phyloP scores from a whole-genome alignment of 2,113 vertebrate species.

The Percina caprodes region DNA sequence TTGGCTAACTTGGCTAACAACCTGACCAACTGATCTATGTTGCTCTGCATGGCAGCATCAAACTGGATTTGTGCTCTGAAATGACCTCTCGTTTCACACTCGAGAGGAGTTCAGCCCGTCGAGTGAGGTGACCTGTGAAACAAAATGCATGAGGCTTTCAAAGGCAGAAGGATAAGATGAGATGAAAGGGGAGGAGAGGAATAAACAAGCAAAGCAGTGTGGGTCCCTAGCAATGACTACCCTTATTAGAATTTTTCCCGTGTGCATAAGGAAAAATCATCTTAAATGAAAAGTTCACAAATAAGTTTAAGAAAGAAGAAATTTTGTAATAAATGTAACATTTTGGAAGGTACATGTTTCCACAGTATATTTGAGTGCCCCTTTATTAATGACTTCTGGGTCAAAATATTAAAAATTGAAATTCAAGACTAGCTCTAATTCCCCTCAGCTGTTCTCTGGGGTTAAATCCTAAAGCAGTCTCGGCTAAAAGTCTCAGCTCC shows the following conservation, averaged over 20 bases:
- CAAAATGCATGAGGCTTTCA: conserved; percentile 45
- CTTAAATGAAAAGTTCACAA: neutral
- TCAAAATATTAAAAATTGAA: too few relatives aligned
- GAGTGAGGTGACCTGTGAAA: conserved; percentile 56
- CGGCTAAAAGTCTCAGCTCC: too few relatives aligned
- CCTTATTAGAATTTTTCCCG: neutral
- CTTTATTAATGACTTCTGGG: too few relatives aligned
- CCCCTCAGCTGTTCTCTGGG: too few relatives aligned
- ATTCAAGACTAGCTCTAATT: too few relatives aligned
- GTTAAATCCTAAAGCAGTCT: too few relatives aligned
- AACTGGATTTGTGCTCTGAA: conserved; percentile 53
- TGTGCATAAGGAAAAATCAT: neutral
- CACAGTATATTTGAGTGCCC: too few relatives aligned
- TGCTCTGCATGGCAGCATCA: conserved; percentile 35
- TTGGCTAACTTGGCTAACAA: conserved; percentile 50
- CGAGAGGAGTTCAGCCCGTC: conserved; percentile 19
- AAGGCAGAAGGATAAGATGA: conserved; percentile 20
- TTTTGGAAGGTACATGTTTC: too few relatives aligned
- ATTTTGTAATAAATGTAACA: too few relatives aligned
- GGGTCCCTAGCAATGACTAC: neutral
- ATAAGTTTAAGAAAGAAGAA: too few relatives aligned
- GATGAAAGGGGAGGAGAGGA: conserved; percentile 10
- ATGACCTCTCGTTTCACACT: conserved; percentile 50
- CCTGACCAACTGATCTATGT: conserved; percentile 38
- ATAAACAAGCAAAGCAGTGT: conserved; percentile 14